Percentiles rank a stretch among this genome's conserved stretches.
Evolutionary conservation across 2,888 invertebrate genomes (phyloP).

Genomic region (Eremobia ochroleuca): DNA sequence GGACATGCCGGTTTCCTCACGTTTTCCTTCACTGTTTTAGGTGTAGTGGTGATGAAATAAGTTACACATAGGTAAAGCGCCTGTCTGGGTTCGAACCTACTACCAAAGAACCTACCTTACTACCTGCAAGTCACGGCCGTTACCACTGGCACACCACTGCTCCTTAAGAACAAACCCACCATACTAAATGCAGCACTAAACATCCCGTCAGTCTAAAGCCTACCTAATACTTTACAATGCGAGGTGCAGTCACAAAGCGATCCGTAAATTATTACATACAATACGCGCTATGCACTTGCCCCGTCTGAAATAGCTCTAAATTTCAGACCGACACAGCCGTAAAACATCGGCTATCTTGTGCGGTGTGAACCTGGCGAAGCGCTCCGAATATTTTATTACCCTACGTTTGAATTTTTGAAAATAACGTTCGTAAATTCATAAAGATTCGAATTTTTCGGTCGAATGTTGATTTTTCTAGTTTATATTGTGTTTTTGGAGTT

Average conservation of each 20-base stretch:
- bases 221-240: constrained; percentile 29
- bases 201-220: constrained; percentile 17
- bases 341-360: constrained; percentile 65
- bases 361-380: constrained; percentile 52
- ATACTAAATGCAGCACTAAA: neutral
- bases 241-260: constrained; percentile 46
- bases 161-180: neutral
- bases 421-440: constrained; percentile 45
- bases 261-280: constrained; percentile 62
- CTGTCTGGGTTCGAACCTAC: neutral
- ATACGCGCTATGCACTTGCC: constrained; percentile 54
- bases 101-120: neutral
- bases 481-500: neutral
- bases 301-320: constrained; percentile 57
- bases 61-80: neutral
- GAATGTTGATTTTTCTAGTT: neutral
- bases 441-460: constrained; percentile 3
- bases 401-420: constrained; percentile 58
- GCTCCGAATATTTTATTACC: constrained; percentile 60
- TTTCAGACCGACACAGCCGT: constrained; percentile 48
- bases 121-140: neutral
- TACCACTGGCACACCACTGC: neutral
- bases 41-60: neutral
- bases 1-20: neutral
- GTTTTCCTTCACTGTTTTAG: neutral